Evolutionary conservation across 2,888 invertebrate genomes (phyloP), one percentile per base, ranked within the genome.

Genomic region (Tupiocoris notatus): DNA sequence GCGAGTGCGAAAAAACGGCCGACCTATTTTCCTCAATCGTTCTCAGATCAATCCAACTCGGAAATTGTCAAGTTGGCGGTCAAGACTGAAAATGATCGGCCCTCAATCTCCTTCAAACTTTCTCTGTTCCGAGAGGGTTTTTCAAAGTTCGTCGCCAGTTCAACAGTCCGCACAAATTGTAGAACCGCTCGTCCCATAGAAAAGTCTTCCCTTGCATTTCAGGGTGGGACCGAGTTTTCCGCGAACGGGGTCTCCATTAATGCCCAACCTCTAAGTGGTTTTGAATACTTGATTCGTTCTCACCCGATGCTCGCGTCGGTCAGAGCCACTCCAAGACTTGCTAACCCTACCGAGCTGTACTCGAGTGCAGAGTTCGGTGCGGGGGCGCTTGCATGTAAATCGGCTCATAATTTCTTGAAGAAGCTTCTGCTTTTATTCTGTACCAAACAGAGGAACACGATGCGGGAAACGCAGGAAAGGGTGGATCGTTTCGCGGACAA

Each of bases 341-440:
- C 3, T 39, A 39, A 3, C 59, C n/a, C 59, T n/a, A 17, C 59
- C 59, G 3, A 59, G 7, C 59, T 7, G 54, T 12, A 39, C 39
- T 3, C 3, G 39, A 39, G 39, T 39, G 39, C 6, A 39, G 39
- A 39, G 39, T 39, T 39, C 12, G 12, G 39, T 3, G 54, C 16
- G 17, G 59, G 7, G 20, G 6, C 6, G n/a, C 59, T 18, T 59
- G 59, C 59, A 59, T 59, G 59, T 59, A 59, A 59, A 59, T 59
- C 59, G 59, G 59, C 59, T 59, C 59, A 59, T 59, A 59, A 59
- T 59, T 59, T 59, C 59, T 59, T 59, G 59, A 59, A 59, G 59
- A 59, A 17, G 17, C 59, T 17, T 2, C 59, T 9, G 59, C 59
- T 59, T n/a, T n/a, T 18, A 6, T 3, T 59, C 16, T 6, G 20